Conservation (phyloP, 2,888 invertebrate species). For the Germaria angustata region DNA sequence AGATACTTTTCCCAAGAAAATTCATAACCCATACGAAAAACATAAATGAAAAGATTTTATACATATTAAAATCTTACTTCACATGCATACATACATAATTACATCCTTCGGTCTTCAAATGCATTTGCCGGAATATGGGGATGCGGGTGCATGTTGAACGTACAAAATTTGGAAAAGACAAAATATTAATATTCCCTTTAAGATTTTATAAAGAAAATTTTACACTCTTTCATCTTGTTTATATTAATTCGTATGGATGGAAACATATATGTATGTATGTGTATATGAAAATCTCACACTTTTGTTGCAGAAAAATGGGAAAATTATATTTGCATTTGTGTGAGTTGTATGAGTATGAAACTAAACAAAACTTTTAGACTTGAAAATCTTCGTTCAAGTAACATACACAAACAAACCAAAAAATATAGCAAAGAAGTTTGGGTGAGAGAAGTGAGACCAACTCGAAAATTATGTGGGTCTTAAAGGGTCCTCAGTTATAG, state of each 20-base stretch:
- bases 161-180: slow-evolving; percentile 45
- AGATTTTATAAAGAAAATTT: slow-evolving; percentile 38
- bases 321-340: not conserved
- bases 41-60: slow-evolving; percentile 1
- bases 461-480: not conserved
- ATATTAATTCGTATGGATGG: not conserved
- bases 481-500: not conserved
- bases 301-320: not conserved
- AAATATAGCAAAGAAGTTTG: not conserved
- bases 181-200: slow-evolving; percentile 62
- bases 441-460: not conserved
- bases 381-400: slow-evolving; percentile 6
- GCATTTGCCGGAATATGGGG: not conserved
- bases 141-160: not conserved
- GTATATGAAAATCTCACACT: slow-evolving; percentile 29
- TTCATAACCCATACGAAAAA: not conserved
- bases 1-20: not conserved
- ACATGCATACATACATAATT: not conserved
- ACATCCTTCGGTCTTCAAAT: no score
- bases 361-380: slow-evolving; percentile 30
- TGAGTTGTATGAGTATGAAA: not conserved
- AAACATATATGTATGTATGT: not conserved
- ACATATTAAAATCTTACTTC: not conserved
- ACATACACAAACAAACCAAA: not conserved
- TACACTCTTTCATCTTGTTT: not conserved